Percentiles rank a stretch among this genome's conserved stretches.
These are phyloP conservation scores for Meliscaeva auricollis DNA, from an alignment of 2,888 invertebrate species.

Conservation along the genomic window DNA sequence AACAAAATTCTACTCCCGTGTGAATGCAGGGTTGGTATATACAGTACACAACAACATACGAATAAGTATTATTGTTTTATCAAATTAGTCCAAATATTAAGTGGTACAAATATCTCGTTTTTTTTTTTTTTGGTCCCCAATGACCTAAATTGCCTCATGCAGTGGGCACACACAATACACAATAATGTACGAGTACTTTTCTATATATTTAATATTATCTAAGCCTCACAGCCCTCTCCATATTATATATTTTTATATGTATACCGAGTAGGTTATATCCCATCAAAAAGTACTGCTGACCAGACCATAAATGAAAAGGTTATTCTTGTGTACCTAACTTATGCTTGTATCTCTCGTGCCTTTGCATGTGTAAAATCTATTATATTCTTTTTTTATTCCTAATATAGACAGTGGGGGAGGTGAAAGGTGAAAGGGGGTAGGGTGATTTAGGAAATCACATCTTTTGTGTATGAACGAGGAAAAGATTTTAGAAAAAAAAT, in stretches of 20 bases:
- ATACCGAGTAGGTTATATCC: not conserved
- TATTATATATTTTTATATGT: too few relatives aligned
- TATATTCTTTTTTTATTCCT: slow-evolving; percentile 25
- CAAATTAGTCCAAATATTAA: slow-evolving; percentile 57
- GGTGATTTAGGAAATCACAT: slow-evolving; percentile 45
- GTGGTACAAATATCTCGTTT: slow-evolving; percentile 46
- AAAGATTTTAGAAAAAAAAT: slow-evolving; percentile 27
- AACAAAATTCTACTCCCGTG: slow-evolving; percentile 47
- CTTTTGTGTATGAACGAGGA: slow-evolving; percentile 41
- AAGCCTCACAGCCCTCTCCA: not conserved
- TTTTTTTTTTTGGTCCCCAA: slow-evolving; percentile 43
- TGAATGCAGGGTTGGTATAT: slow-evolving; percentile 26
- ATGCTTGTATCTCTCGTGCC: not conserved
- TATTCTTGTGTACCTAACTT: slow-evolving; percentile 29
- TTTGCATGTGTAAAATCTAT: slow-evolving; percentile 59
- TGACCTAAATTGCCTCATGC: slow-evolving; percentile 54
- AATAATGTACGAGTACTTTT: slow-evolving; percentile 19
- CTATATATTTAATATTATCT: not conserved
- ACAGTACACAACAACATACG: not conserved
- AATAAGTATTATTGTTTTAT: slow-evolving; percentile 25
- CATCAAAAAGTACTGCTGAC: slow-evolving; percentile 33
- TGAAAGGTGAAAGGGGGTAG: not conserved
- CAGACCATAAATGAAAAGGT: slow-evolving; percentile 41
- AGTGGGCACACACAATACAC: too few relatives aligned
- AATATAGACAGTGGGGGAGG: too few relatives aligned